phyloP scores from a whole-genome alignment of 2,888 invertebrate species.

The Hemithea aestivaria region DNA sequence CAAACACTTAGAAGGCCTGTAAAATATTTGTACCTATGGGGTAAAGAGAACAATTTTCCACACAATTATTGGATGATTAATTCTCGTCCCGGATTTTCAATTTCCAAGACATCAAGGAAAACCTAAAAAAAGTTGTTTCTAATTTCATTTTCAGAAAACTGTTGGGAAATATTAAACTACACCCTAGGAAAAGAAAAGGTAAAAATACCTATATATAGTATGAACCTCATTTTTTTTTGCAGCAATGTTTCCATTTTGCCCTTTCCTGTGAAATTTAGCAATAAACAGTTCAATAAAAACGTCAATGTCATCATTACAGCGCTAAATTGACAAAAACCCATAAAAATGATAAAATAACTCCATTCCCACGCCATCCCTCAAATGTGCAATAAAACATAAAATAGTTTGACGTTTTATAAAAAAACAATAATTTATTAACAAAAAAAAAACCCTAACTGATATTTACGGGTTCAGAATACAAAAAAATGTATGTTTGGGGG shows the following conservation, averaged over 20 bases:
- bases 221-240: no score
- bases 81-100: no score
- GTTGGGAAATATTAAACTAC: no score
- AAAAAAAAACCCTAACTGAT: slow-evolving; percentile 30
- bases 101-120: no score
- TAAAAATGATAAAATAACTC: slow-evolving; percentile 23
- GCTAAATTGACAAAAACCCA: slow-evolving; percentile 28
- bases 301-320: slow-evolving; percentile 62
- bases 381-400: slow-evolving; percentile 60
- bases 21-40: no score
- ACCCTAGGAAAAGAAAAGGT: no score
- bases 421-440: slow-evolving; percentile 34
- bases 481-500: slow-evolving; percentile 37
- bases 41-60: no score
- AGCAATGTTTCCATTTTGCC: background rate
- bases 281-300: slow-evolving; percentile 47
- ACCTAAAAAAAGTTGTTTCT: no score
- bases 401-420: slow-evolving; percentile 72
- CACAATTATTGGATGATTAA: no score
- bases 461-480: slow-evolving; percentile 49
- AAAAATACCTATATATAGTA: no score
- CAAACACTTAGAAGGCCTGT: no score
- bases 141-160: no score
- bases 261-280: slow-evolving; percentile 35
- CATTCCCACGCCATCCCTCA: slow-evolving; percentile 57